Evolutionary conservation across 2,888 invertebrate genomes (phyloP).

Genomic region (Synanthedon andrenaeformis): DNA sequence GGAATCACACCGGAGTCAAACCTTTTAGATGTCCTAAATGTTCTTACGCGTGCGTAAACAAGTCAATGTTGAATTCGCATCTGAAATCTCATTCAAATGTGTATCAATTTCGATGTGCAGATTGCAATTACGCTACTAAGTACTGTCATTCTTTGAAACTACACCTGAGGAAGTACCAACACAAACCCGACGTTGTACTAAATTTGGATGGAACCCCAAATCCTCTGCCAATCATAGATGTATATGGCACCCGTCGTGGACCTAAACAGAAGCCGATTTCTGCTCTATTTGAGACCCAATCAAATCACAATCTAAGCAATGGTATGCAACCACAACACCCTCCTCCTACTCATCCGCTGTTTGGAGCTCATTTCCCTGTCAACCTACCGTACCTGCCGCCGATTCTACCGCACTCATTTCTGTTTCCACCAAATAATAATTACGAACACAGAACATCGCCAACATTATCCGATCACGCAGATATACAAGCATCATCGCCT

Average conservation of each 20-base stretch:
- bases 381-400: slow-evolving; percentile 59
- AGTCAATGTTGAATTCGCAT: slow-evolving; percentile 99
- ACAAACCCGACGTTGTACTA: slow-evolving; percentile 90
- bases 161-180: slow-evolving; percentile 92
- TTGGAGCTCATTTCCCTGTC: slow-evolving; percentile 55
- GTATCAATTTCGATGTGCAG: slow-evolving; percentile 92
- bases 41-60: slow-evolving; percentile 93
- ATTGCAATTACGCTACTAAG: slow-evolving; percentile 97
- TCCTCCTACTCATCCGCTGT: slow-evolving; percentile 46
- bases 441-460: slow-evolving; percentile 46
- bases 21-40: slow-evolving; percentile 95
- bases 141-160: slow-evolving; percentile 97
- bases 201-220: slow-evolving; percentile 91
- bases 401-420: slow-evolving; percentile 57
- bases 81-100: slow-evolving; percentile 94
- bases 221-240: slow-evolving; percentile 88
- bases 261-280: slow-evolving; percentile 74
- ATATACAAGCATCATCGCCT: slow-evolving; percentile 31
- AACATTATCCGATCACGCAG: slow-evolving; percentile 29
- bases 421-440: slow-evolving; percentile 62
- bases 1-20: slow-evolving; percentile 95
- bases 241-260: slow-evolving; percentile 90
- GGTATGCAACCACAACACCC: slow-evolving; percentile 33
- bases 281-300: slow-evolving; percentile 47
- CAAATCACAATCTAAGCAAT: slow-evolving; percentile 25